Conservation (phyloP, 2,888 invertebrate genomes). For the Coenonympha arcania region DNA sequence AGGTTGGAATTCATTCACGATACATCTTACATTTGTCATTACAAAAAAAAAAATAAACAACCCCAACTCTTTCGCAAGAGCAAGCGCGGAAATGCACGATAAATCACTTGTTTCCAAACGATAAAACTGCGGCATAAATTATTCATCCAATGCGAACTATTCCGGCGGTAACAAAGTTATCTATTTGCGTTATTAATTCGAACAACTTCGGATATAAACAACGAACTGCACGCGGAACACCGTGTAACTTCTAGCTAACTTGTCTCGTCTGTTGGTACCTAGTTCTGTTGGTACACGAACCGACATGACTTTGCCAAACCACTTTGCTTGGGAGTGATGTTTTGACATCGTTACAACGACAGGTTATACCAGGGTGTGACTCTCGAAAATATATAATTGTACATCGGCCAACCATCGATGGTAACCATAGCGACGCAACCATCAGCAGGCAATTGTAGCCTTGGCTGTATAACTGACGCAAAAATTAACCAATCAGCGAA, state of each 20-base stretch:
- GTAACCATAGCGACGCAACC: no score
- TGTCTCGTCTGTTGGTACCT: no score
- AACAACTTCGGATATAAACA: constrained; percentile 23
- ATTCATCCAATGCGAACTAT: constrained; percentile 22
- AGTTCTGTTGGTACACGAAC: constrained; percentile 11
- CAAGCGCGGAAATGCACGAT: constrained; percentile 7
- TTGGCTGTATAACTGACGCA: no score
- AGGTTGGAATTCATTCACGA: background rate
- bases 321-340: no score
- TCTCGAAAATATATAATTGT: no score
- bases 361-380: no score
- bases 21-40: background rate
- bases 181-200: constrained; percentile 25
- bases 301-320: no score
- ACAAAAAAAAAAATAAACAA: constrained; percentile 1
- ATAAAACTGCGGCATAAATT: constrained; percentile 26
- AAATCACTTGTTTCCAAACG: constrained; percentile 27
- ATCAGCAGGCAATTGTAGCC: no score
- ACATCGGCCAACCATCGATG: no score
- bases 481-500: no score
- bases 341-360: no score
- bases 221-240: constrained; percentile 16
- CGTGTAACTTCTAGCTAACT: constrained; percentile 11
- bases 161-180: constrained; percentile 18
- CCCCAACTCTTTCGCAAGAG: background rate